phyloP scores from a whole-genome alignment of 2,888 invertebrate genomes.

The Chloromyia formosa region DNA sequence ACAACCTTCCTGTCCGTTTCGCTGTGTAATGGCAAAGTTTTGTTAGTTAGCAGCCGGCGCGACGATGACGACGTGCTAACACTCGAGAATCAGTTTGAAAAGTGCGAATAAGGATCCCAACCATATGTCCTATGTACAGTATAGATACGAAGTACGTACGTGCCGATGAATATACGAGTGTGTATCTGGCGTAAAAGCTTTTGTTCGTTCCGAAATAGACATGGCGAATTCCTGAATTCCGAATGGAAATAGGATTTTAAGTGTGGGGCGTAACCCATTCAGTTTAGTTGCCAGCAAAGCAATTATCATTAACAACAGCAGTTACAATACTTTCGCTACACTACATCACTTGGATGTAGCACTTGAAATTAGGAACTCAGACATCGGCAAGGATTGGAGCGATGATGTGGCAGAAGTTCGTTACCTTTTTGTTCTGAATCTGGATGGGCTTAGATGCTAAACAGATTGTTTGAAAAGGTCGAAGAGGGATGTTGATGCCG shows the following conservation, averaged over 20 bases:
- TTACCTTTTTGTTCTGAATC: not conserved
- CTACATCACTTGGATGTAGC: conserved; percentile 34
- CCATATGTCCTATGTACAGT: not conserved
- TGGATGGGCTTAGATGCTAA: too few relatives aligned
- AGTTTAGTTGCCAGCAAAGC: conserved; percentile 46
- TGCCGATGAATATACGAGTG: too few relatives aligned
- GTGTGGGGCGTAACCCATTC: conserved; percentile 42
- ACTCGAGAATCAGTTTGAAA: conserved; percentile 25
- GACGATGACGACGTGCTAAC: conserved; percentile 5
- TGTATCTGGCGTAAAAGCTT: too few relatives aligned
- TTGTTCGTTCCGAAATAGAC: not conserved
- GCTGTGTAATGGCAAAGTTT: conserved; percentile 24
- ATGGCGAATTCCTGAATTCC: conserved; percentile 5
- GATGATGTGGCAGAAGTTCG: conserved; percentile 9
- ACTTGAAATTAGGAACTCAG: conserved; percentile 11
- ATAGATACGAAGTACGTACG: too few relatives aligned
- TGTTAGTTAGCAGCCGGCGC: not conserved
- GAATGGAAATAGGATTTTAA: conserved; percentile 34
- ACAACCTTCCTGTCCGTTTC: not conserved
- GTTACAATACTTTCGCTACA: conserved; percentile 50
- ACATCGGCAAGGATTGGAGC: not conserved
- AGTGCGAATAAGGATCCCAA: conserved; percentile 10
- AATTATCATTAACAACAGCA: conserved; percentile 51
- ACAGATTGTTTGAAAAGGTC: too few relatives aligned
- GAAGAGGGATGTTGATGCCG: too few relatives aligned